Conservation (phyloP, 2,113 vertebrate species). For the Nematolebias whitei region DNA sequence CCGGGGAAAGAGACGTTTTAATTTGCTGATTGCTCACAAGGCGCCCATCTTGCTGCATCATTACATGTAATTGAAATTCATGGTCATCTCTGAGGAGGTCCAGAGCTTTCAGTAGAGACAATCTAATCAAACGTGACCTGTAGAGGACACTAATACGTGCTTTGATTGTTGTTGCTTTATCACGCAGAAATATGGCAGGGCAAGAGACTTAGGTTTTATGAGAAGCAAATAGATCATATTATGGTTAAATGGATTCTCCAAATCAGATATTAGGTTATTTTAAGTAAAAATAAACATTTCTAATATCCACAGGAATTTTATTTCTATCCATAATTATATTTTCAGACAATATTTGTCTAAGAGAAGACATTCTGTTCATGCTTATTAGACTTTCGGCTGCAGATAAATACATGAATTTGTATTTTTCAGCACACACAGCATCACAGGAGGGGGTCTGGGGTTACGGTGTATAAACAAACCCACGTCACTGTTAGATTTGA, state of each 20-base stretch:
- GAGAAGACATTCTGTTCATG: too few relatives aligned
- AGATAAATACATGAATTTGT: too few relatives aligned
- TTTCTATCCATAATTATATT: too few relatives aligned
- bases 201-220: conserved; percentile 11
- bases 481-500: too few relatives aligned
- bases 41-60: conserved; percentile 26
- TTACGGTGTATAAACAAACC: too few relatives aligned
- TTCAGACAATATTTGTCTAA: too few relatives aligned
- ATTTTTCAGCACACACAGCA: too few relatives aligned
- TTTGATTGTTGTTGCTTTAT: conserved; percentile 14
- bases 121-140: conserved; percentile 61
- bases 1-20: conserved; percentile 25
- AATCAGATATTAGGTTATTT: background rate
- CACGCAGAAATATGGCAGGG: conserved; percentile 15
- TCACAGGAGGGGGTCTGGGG: too few relatives aligned
- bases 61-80: conserved; percentile 59
- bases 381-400: too few relatives aligned
- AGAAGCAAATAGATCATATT: background rate
- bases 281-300: background rate
- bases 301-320: too few relatives aligned
- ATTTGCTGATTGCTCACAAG: conserved; percentile 36
- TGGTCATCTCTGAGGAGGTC: conserved; percentile 44
- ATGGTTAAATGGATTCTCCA: background rate
- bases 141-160: conserved; percentile 51
- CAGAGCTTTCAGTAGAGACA: conserved; percentile 33